Conservation (phyloP, 1,140 invertebrate genomes). For the Megathymus violae region DNA sequence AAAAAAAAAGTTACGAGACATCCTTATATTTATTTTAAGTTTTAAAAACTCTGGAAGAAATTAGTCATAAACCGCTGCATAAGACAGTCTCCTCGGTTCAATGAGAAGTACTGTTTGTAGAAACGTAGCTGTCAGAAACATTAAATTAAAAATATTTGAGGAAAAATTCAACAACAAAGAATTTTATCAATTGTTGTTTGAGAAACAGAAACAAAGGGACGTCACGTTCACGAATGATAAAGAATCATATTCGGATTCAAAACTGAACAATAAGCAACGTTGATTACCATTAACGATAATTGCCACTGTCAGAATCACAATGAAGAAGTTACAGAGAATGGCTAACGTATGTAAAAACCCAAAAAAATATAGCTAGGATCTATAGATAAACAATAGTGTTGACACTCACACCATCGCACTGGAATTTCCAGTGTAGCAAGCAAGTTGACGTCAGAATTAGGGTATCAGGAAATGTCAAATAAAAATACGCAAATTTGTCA, state of each 20-base stretch:
- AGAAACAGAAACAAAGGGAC: constrained; percentile 22
- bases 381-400: neutral
- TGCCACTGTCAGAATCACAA: constrained; percentile 22
- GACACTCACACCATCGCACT: neutral
- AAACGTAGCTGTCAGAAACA: neutral
- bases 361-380: constrained; percentile 2
- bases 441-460: neutral
- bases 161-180: constrained; percentile 4
- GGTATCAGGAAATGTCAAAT: neutral
- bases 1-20: no score
- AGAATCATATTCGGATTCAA: constrained; percentile 20
- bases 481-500: no score
- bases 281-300: constrained; percentile 30
- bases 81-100: neutral
- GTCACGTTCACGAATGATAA: constrained; percentile 20
- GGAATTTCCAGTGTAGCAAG: neutral
- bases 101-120: neutral
- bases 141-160: neutral
- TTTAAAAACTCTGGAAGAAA: neutral
- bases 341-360: constrained; percentile 14
- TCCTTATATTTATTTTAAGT: no score
- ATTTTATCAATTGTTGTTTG: constrained; percentile 13
- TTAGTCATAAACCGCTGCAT: neutral
- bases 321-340: constrained; percentile 15
- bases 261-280: constrained; percentile 28